These are phyloP conservation scores for Agrilus biguttatus DNA, from an alignment of 2,888 invertebrate genomes.

Conservation along the genomic window DNA sequence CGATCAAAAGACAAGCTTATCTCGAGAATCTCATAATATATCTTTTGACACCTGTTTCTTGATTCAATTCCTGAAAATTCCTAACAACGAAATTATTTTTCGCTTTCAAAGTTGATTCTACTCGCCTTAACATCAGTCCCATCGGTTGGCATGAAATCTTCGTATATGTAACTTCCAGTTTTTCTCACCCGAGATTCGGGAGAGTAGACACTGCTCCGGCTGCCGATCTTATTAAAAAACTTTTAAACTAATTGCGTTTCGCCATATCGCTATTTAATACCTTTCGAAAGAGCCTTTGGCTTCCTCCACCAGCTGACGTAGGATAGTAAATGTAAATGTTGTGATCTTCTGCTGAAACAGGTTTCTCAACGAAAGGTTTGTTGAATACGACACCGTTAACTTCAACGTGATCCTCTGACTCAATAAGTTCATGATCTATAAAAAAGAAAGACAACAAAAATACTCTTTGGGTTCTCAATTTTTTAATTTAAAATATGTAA, in stretches of 20 bases:
- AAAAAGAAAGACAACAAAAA: conserved; percentile 15
- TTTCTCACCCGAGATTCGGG: conserved; percentile 91
- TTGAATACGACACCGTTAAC: conserved; percentile 91
- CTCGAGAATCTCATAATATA: too few relatives aligned
- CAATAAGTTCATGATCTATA: conserved; percentile 78
- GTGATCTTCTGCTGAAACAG: conserved; percentile 98
- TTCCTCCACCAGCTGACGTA: conserved; percentile 94
- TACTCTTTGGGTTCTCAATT: not conserved
- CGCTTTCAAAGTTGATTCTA: not conserved
- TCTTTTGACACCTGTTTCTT: too few relatives aligned
- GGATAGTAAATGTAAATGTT: conserved; percentile 99
- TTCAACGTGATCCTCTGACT: conserved; percentile 95
- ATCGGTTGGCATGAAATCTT: conserved; percentile 99
- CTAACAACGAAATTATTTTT: too few relatives aligned
- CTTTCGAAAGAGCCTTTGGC: conserved; percentile 94
- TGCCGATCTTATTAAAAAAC: conserved; percentile 62
- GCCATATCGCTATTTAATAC: conserved; percentile 31
- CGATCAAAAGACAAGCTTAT: too few relatives aligned
- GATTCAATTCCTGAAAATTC: too few relatives aligned
- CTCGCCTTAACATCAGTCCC: conserved; percentile 44
- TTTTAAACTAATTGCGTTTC: not conserved
- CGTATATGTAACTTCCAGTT: conserved; percentile 97
- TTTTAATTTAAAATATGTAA: too few relatives aligned
- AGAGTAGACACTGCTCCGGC: conserved; percentile 96
- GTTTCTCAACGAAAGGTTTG: conserved; percentile 99